Evolutionary conservation across 2,888 invertebrate species (phyloP), one percentile per base, ranked within the genome.

Genomic region (Drosophila koepferae): DNA sequence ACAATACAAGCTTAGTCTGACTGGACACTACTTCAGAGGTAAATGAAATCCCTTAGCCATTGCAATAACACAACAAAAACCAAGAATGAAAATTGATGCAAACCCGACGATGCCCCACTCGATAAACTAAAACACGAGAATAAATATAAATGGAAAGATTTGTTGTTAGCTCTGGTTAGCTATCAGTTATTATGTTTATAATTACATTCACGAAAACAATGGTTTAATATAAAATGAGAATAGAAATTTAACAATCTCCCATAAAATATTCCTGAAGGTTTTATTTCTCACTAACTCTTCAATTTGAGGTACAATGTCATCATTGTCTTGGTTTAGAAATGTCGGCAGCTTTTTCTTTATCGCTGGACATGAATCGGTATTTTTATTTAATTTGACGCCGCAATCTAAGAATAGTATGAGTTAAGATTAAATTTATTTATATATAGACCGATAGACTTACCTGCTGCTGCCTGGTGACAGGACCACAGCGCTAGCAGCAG

Each of bases 21-120:
- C 36, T 65, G 71, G 72, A 70, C 59, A 77, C 55, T 16, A 78
- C 80, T 72, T 85, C 82, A 85, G 86, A 84, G 80, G 63, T 67
- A 62, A 58, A 28, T 54, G 49, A 68, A 69, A 67, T 63, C 68
- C 64, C 55, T 46, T 63, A 44, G 46, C 55, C 59, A 48, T 5
- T 28, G 28, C 28, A 58, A 23, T n/a, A 18, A 16, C 31, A 40
- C 43, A n/a, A n/a, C n/a, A 40, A 55, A 59, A 53, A 18, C 14
- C 46, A 55, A 48, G 36, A 38, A 5, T 20, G 20, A 20, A 40
- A 40, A 40, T 16, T 16, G 12, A 7, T 16, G 16, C 14, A 38
- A 38, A 4, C 9, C 3, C 34, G 28, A 34, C n/a, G n/a, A 34
- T 2, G 9, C 31, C 6, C 31, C 31, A 31, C n/a, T n/a, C n/a